Evolutionary conservation across 2,888 invertebrate genomes (phyloP), one percentile per base, ranked within the genome.

Genomic region (Lasioglossum vierecki): DNA sequence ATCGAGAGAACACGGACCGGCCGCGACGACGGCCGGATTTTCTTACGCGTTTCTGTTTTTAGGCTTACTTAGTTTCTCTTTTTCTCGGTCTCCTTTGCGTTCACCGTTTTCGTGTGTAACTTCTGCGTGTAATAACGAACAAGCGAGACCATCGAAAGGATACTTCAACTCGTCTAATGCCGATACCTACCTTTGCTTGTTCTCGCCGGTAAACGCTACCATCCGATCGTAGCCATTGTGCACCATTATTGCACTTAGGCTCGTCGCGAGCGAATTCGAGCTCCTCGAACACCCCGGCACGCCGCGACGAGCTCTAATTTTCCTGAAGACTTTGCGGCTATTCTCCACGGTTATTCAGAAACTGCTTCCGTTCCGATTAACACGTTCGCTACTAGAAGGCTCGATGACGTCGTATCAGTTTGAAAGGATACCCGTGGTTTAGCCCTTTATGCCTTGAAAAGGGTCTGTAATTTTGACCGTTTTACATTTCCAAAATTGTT

Each of bases 111-210:
- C 66, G 74, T 1, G n/a, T 63, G 30, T 66, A 84, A 75, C 26
- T 79, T 79, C 57, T 9, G n/a, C 63, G 66, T 35, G 75, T 57
- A 41, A 13, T 71, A 74, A 86, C 79, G 87, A 76, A 74, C 66
- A 81, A 87, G 71, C 83, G 79, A 79, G 81, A 49, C 75, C 76
- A 49, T 71, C 73, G 79, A 77, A 73, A 77, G 73, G 53, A 60
- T 63, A 79, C 53, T 41, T 70, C 35, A 72, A 73, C 76, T 49
- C 71, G 26, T 63, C 57, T 83, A 74, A 53, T 70, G 49, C 39
- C 75, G 60, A 79, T 83, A 87, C 87, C 87, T 87, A 87, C 87
- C 87, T 78, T 75, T 39, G 49, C 76, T 49, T n/a, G 41, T 76
- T 46, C 41, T 4, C 68, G 15, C 76, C 71, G 35, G 9, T 68